Evolutionary conservation across 2,888 invertebrate genomes (phyloP).

Genomic region (Ormyrus labotus): DNA sequence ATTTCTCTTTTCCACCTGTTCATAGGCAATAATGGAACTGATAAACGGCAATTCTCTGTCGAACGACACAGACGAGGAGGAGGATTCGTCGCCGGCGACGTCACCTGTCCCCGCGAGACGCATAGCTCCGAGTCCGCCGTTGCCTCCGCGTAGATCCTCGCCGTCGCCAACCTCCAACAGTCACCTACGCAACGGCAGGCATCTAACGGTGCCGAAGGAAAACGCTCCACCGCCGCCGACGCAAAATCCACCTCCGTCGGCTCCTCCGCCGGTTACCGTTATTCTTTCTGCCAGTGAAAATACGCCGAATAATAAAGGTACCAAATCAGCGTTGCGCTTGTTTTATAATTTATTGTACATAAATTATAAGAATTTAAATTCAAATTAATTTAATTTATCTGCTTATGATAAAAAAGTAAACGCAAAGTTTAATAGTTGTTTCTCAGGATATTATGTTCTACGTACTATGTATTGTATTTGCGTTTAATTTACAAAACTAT

Average conservation of each 20-base stretch:
- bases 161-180: constrained; percentile 72
- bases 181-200: constrained; percentile 69
- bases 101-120: constrained; percentile 70
- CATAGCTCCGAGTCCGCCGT: constrained; percentile 77
- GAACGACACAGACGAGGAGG: constrained; percentile 72
- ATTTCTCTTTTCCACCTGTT: background rate
- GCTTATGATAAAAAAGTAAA: too few species aligned
- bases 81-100: constrained; percentile 72
- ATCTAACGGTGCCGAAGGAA: constrained; percentile 75
- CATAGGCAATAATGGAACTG: constrained; percentile 73
- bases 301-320: constrained; percentile 68
- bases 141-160: constrained; percentile 81
- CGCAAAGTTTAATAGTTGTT: too few species aligned
- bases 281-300: constrained; percentile 63
- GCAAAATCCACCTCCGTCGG: constrained; percentile 44
- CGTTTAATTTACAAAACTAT: too few species aligned
- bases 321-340: too few species aligned
- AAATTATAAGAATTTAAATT: background rate
- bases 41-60: constrained; percentile 72
- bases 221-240: constrained; percentile 73
- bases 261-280: constrained; percentile 67
- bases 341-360: background rate
- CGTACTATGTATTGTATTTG: too few species aligned
- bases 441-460: too few species aligned
- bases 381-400: too few species aligned